Percentiles rank a stretch among this genome's conserved stretches.
These are phyloP conservation scores for Cosmia pyralina DNA, from an alignment of 2,888 invertebrate genomes.

Conservation along the genomic window DNA sequence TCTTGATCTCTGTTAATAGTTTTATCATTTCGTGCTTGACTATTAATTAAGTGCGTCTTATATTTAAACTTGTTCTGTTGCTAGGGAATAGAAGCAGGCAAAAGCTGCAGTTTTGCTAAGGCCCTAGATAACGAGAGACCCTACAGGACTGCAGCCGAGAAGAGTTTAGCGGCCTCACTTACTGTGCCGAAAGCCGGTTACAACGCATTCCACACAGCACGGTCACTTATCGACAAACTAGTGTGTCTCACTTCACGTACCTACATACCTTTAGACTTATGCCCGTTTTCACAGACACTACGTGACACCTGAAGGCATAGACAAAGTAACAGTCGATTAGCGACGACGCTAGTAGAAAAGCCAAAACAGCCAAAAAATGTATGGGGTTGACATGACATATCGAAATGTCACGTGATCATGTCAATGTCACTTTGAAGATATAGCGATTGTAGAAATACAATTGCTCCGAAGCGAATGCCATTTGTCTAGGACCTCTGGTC, in stretches of 20 bases:
- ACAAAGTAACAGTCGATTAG: no score
- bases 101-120: constrained; percentile 75
- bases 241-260: constrained; percentile 57
- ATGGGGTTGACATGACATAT: no score
- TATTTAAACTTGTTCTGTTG: constrained; percentile 19
- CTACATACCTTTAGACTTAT: neutral
- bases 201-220: constrained; percentile 78
- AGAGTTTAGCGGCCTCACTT: constrained; percentile 69
- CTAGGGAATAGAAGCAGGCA: constrained; percentile 76
- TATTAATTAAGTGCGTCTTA: neutral
- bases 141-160: constrained; percentile 61
- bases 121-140: constrained; percentile 76
- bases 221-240: constrained; percentile 76
- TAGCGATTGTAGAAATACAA: no score
- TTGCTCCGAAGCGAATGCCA: no score
- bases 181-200: constrained; percentile 73
- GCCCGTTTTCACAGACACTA: neutral
- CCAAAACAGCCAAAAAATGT: no score
- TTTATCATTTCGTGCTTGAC: constrained; percentile 15
- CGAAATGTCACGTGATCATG: no score
- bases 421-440: no score
- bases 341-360: no score
- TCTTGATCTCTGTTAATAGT: constrained; percentile 11
- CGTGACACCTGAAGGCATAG: neutral
- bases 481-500: no score